Percentiles rank a stretch among this genome's conserved stretches.
Conservation (phyloP, 2,113 vertebrate genomes). For the Suncus etruscus region DNA sequence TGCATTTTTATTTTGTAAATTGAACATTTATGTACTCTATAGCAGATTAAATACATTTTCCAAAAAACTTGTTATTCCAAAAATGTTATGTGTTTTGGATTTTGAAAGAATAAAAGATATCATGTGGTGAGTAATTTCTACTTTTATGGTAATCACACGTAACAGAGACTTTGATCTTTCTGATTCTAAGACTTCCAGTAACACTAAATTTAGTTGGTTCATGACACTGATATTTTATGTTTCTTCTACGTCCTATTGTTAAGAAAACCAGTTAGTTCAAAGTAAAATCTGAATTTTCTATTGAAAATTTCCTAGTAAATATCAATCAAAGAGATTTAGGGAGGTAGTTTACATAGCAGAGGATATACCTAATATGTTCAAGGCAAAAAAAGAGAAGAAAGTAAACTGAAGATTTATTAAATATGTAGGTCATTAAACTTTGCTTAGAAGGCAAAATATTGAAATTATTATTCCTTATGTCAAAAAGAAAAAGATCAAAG, state of each 20-base stretch:
- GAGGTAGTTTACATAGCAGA: no score
- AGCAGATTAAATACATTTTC: neutral
- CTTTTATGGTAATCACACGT: neutral
- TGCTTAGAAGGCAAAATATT: slow-evolving; percentile 7
- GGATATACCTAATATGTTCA: no score
- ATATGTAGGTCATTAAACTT: neutral
- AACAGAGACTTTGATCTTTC: neutral
- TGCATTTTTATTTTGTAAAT: neutral
- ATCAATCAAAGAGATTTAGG: no score
- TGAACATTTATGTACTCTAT: neutral
- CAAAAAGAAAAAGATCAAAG: slow-evolving; percentile 9
- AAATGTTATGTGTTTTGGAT: neutral
- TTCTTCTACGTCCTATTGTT: neutral
- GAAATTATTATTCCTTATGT: neutral
- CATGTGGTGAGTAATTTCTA: neutral
- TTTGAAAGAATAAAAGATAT: slow-evolving; percentile 19
- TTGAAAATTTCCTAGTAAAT: neutral
- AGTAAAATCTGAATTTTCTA: neutral
- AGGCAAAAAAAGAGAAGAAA: neutral
- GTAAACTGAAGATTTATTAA: neutral
- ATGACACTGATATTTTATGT: neutral
- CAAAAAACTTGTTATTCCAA: neutral
- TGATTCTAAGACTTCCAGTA: neutral
- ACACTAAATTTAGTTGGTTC: neutral
- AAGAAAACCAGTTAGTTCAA: neutral